A percentile compares a stretch with the other conserved stretches of the same genome.
phyloP scores from a whole-genome alignment of 2,113 vertebrate species.

The Agelaius tricolor region DNA sequence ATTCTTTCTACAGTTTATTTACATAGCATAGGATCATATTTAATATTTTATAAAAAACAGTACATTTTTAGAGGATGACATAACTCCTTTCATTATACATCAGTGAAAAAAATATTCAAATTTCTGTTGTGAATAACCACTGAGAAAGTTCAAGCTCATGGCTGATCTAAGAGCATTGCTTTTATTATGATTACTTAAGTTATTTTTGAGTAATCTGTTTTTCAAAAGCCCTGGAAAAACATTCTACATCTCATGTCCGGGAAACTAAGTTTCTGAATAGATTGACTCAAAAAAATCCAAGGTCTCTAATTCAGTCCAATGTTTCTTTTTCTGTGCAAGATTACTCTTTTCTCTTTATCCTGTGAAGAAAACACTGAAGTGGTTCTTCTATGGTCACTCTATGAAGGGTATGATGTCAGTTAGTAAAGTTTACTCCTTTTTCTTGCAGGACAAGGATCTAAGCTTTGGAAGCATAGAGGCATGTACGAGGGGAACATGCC shows the following conservation, averaged over 20 bases:
- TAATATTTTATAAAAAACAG: background rate
- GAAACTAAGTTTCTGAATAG: background rate
- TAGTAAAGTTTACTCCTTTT: background rate
- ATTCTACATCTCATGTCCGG: background rate
- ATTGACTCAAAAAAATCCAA: background rate
- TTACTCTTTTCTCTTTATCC: background rate
- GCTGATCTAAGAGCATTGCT: background rate
- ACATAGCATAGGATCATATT: background rate
- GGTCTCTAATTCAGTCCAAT: background rate
- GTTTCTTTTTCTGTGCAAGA: background rate
- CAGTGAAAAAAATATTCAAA: background rate
- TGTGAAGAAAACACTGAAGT: background rate
- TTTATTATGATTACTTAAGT: background rate
- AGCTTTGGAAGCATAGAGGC: background rate
- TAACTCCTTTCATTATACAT: background rate
- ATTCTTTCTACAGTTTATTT: background rate
- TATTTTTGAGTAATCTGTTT: background rate
- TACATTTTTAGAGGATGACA: background rate
- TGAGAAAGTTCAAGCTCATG: background rate
- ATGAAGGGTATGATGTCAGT: background rate
- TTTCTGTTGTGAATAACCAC: background rate
- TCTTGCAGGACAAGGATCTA: background rate
- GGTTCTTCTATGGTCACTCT: background rate
- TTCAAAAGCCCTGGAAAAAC: background rate
- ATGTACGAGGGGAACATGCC: background rate